These are phyloP conservation scores for Tuta absoluta DNA, from an alignment of 2,888 invertebrate genomes.

Conservation along the genomic window DNA sequence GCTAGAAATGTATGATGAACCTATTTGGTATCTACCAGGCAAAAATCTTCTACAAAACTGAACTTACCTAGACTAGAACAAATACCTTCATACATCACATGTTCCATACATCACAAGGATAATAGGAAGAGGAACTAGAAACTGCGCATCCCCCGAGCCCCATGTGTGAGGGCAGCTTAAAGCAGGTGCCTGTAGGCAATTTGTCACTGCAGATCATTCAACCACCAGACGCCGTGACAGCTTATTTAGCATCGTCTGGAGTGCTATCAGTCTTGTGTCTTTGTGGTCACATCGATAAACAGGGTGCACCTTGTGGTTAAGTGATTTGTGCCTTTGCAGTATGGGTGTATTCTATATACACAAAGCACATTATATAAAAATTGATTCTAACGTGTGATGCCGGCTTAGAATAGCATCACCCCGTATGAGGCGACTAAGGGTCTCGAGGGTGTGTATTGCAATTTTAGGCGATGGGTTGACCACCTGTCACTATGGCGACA, in stretches of 20 bases:
- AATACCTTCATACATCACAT: neutral
- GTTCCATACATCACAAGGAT: neutral
- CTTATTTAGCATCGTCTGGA: conserved; percentile 28
- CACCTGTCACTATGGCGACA: too few relatives aligned
- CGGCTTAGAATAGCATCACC: too few relatives aligned
- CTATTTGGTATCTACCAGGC: neutral
- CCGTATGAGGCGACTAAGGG: too few relatives aligned
- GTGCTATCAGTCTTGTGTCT: conserved; percentile 19
- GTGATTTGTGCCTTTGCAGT: too few relatives aligned
- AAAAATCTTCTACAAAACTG: neutral
- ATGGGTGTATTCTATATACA: too few relatives aligned
- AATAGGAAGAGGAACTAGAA: neutral
- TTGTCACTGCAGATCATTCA: conserved; percentile 57
- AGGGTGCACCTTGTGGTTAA: too few relatives aligned
- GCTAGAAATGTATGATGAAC: too few relatives aligned
- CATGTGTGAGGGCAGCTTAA: conserved; percentile 43
- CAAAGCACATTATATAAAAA: too few relatives aligned
- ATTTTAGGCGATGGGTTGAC: too few relatives aligned
- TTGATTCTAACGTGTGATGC: too few relatives aligned
- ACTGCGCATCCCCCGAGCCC: conserved; percentile 37
- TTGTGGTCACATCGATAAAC: conserved; percentile 1
- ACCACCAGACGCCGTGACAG: conserved; percentile 29
- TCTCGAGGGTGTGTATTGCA: too few relatives aligned
- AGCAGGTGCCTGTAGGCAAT: conserved; percentile 57
- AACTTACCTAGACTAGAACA: neutral